A percentile compares a stretch with the other conserved stretches of the same genome.
Conservation (phyloP, 30 jellyfish, hydroid and myxozoan genomes). For the Aurelia sp. region DNA sequence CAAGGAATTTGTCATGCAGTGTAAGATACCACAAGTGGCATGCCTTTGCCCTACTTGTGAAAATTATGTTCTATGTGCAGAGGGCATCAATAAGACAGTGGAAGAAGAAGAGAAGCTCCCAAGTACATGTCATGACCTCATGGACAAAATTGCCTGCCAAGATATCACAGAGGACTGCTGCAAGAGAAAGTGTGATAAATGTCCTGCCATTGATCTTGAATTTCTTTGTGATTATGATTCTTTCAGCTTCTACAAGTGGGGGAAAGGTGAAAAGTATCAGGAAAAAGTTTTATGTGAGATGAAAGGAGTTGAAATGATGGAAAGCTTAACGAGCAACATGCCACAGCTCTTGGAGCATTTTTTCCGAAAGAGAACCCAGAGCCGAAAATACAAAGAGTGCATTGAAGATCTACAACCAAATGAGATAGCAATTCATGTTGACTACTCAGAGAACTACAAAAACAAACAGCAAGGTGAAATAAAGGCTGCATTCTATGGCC, state of each 20-base stretch:
- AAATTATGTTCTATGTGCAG: no score
- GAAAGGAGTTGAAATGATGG: no score
- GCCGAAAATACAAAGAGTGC: slow-evolving; percentile 15
- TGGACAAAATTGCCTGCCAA: neutral
- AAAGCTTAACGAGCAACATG: no score
- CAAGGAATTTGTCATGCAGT: slow-evolving; percentile 13
- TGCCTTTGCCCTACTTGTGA: slow-evolving; percentile 18
- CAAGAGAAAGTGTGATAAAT: neutral
- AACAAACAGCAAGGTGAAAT: slow-evolving; percentile 42
- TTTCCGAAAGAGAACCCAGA: neutral
- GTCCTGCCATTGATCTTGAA: neutral
- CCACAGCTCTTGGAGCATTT: no score
- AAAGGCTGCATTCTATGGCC: slow-evolving; percentile 36
- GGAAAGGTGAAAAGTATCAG: neutral
- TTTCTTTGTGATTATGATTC: slow-evolving; percentile 2
- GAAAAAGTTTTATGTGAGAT: no score
- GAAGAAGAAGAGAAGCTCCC: no score
- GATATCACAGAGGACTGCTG: slow-evolving; percentile 16
- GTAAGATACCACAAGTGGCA: slow-evolving; percentile 21
- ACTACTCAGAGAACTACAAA: slow-evolving; percentile 20
- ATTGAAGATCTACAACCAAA: slow-evolving; percentile 10
- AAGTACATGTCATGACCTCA: no score
- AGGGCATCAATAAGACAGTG: no score
- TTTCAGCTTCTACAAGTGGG: neutral
- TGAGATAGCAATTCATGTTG: slow-evolving; percentile 15